Conservation (phyloP, 2,113 vertebrate species). For the Ochotona princeps region DNA sequence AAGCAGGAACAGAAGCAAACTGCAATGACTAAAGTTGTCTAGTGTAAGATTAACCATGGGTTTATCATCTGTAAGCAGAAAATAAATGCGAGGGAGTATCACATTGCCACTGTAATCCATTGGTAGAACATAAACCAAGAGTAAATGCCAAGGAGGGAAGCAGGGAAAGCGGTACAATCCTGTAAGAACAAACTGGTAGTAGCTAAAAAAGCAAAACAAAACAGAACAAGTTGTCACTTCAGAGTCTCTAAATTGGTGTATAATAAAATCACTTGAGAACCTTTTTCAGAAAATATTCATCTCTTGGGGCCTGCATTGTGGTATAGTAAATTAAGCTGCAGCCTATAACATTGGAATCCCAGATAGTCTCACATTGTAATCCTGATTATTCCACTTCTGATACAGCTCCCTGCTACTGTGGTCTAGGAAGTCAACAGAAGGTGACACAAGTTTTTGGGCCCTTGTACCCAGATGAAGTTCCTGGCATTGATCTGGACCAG, state of each 20-base stretch:
- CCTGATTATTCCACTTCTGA: too few relatives aligned
- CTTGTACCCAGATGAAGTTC: too few relatives aligned
- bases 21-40: conserved; percentile 20
- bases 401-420: too few relatives aligned
- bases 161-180: background rate
- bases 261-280: too few relatives aligned
- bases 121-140: background rate
- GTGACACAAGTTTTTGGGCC: too few relatives aligned
- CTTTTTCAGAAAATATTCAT: background rate
- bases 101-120: background rate
- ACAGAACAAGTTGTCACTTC: background rate
- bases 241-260: background rate
- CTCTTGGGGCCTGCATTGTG: too few relatives aligned
- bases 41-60: conserved; percentile 10
- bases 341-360: too few relatives aligned
- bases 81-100: background rate
- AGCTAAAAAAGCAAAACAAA: too few relatives aligned
- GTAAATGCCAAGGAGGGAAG: background rate
- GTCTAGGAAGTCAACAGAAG: too few relatives aligned
- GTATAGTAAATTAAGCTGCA: too few relatives aligned
- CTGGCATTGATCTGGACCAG: too few relatives aligned
- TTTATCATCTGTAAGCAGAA: conserved; percentile 16
- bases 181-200: background rate
- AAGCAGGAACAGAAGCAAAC: conserved; percentile 17
- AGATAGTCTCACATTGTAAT: too few relatives aligned